phyloP scores from a whole-genome alignment of 1,140 invertebrate genomes.

The Akabosia matsudoensis region DNA sequence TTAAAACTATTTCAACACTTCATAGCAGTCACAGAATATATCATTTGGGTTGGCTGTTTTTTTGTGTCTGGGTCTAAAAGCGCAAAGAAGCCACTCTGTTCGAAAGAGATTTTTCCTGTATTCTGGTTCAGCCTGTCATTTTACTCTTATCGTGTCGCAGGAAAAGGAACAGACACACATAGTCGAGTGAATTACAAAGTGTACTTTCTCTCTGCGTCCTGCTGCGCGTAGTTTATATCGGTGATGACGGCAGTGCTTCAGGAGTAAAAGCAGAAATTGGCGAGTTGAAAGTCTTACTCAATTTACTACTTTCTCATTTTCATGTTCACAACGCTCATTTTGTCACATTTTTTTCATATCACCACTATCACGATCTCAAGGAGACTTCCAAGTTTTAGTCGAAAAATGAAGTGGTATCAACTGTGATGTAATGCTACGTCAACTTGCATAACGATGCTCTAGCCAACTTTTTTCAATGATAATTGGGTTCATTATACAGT shows the following conservation, averaged over 20 bases:
- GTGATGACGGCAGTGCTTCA: not conserved
- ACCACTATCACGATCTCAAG: no score
- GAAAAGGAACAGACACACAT: not conserved
- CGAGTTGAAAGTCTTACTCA: not conserved
- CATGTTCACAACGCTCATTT: not conserved
- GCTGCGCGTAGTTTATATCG: no score
- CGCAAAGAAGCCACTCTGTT: not conserved
- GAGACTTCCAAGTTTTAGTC: no score
- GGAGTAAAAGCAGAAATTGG: not conserved
- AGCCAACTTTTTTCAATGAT: not conserved
- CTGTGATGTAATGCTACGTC: not conserved
- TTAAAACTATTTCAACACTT: no score
- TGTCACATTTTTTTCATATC: not conserved
- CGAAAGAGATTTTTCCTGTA: not conserved
- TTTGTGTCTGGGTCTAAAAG: not conserved
- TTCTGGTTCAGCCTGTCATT: conserved; percentile 4
- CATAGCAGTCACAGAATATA: no score
- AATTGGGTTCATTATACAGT: conserved; percentile 10
- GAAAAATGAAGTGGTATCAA: not conserved
- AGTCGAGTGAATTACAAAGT: not conserved
- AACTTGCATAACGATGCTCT: not conserved
- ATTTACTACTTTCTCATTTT: not conserved
- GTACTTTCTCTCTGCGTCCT: not conserved
- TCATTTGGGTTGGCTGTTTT: not conserved
- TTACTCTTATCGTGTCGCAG: not conserved